These are phyloP conservation scores for Tetropium fuscum DNA, from an alignment of 2,888 invertebrate species.

Conservation along the genomic window DNA sequence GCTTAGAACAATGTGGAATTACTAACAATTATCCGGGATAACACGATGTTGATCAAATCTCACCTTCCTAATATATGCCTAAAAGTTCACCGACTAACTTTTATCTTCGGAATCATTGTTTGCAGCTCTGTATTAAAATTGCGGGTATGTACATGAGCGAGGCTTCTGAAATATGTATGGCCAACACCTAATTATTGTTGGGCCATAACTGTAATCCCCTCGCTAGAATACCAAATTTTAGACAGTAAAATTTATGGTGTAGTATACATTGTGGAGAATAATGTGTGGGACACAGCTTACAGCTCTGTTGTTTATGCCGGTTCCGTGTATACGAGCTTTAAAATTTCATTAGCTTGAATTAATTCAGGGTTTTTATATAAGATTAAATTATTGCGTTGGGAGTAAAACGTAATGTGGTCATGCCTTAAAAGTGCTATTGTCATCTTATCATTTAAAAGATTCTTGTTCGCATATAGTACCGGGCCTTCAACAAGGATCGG, in stretches of 20 bases:
- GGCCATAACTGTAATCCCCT: constrained; percentile 55
- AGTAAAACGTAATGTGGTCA: not conserved
- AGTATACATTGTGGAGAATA: constrained; percentile 28
- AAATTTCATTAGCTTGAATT: constrained; percentile 23
- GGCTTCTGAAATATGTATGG: constrained; percentile 54
- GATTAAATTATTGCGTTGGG: constrained; percentile 3
- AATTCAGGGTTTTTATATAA: constrained; percentile 17
- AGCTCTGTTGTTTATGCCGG: constrained; percentile 18
- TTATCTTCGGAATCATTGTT: constrained; percentile 32
- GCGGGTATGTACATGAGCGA: constrained; percentile 43
- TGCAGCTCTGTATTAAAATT: constrained; percentile 30
- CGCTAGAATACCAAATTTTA: constrained; percentile 54
- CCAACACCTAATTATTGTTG: constrained; percentile 56
- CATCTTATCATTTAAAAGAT: not conserved
- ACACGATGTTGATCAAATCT: constrained; percentile 8
- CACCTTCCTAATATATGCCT: constrained; percentile 8
- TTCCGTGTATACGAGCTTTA: constrained; percentile 17
- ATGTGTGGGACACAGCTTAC: constrained; percentile 22
- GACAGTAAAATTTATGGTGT: constrained; percentile 42
- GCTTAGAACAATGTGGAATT: constrained; percentile 1
- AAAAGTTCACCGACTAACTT: constrained; percentile 27
- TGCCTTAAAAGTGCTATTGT: not conserved
- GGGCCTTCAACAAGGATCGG: no score
- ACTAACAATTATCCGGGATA: constrained; percentile 11
- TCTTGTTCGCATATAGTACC: no score